Evolutionary conservation across 2,113 vertebrate species (phyloP), one percentile per base, ranked within the genome.

Genomic region (Acanthisitta chloris): DNA sequence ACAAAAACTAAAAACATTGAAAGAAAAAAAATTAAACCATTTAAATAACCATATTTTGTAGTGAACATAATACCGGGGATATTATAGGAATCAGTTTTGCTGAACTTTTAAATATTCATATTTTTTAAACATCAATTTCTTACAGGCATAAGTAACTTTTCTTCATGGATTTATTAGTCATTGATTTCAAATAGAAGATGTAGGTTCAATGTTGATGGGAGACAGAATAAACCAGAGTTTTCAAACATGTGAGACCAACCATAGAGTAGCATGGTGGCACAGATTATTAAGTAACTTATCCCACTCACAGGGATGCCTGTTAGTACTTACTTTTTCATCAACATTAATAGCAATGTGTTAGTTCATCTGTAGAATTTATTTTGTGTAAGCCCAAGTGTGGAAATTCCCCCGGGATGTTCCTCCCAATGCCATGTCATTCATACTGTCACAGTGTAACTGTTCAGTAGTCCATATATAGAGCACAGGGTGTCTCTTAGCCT

Each of bases 281-380:
- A 72, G 48, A 71, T 12, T 48, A 88, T 48, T 54, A 57, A n/a
- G n/a, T 62, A 66, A 79, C 9, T 19, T 54, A 23, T 19, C 19
- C 26, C 45, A 9, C 0, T 0, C n/a, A 24, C 19, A 81, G 40
- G 19, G 19, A 38, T 79, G 29, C 42, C 52, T 76, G 18, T 46
- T 55, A 51, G 18, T 36, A 29, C 38, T 64, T 59, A 13, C 40
- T 55, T 78, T 92, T 71, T 86, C n/a, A 31, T 61, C n/a, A 81
- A 2, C 28, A 13, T 18, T 48, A 43, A 59, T 25, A 79, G 20
- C 0, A 2, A 52, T 28, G 11, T 1, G 0, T 54, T 76, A 79
- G 84, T 72, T 77, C 5, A 5, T 12, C 38, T 36, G 19, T 9
- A 34, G 42, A 57, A 80, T 52, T 65, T 52, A 45, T 59, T 84